Conservation (phyloP, 1,140 invertebrate species). For the Anoplolepis gracilipes region DNA sequence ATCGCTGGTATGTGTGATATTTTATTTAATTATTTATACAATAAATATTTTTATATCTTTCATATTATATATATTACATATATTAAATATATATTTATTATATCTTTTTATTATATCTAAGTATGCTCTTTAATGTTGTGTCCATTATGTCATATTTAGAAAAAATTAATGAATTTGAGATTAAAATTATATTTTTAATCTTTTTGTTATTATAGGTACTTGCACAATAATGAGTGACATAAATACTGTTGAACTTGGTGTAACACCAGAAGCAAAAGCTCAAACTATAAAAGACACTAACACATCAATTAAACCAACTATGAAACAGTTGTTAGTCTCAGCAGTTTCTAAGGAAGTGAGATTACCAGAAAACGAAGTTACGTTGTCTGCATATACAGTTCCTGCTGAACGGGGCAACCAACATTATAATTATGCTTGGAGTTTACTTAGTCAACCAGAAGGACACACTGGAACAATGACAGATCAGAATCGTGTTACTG, state of each 20-base stretch:
- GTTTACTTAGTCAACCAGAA: conserved; percentile 92
- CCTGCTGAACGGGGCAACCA: conserved; percentile 90
- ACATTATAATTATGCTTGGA: conserved; percentile 96
- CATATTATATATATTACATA: too few relatives aligned
- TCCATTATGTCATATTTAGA: background rate
- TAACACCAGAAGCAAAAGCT: conserved; percentile 78
- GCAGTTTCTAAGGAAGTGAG: conserved; percentile 90
- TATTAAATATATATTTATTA: background rate
- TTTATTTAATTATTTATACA: background rate
- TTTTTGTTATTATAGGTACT: conserved; percentile 69
- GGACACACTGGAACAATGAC: conserved; percentile 93
- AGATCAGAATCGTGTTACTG: conserved; percentile 93
- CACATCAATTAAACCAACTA: conserved; percentile 82
- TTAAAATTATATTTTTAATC: conserved; percentile 48
- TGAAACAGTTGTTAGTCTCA: conserved; percentile 91
- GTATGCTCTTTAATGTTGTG: background rate
- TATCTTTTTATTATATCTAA: background rate
- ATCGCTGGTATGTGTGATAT: conserved; percentile 79
- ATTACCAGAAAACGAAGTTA: conserved; percentile 86
- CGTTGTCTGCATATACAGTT: conserved; percentile 92
- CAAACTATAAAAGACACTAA: conserved; percentile 76
- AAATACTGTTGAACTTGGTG: conserved; percentile 71
- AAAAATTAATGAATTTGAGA: background rate
- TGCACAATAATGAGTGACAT: conserved; percentile 71
- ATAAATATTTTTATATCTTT: conserved; percentile 12